Percentiles rank a stretch among this genome's conserved stretches.
Conservation (phyloP, 2,797 vertebrate genomes). For the Mionectes olivaceus region DNA sequence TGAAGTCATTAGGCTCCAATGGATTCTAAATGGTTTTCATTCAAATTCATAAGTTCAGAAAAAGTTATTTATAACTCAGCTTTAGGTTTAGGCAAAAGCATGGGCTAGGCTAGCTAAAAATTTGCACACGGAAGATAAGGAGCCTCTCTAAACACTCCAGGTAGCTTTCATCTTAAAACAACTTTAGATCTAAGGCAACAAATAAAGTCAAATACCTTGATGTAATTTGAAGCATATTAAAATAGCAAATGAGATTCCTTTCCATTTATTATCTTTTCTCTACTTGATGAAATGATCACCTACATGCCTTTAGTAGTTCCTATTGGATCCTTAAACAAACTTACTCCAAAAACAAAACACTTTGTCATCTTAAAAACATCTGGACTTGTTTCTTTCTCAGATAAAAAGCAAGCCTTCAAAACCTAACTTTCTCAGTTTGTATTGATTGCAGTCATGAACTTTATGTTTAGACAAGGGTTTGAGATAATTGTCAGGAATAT, state of each 20-base stretch:
- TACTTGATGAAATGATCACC: neutral
- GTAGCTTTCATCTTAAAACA: constrained; percentile 39
- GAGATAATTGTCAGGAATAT: neutral
- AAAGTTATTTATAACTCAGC: neutral
- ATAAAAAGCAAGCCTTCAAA: neutral
- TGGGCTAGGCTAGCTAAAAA: neutral
- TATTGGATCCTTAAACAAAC: neutral
- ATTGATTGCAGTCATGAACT: neutral
- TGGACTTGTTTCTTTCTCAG: neutral
- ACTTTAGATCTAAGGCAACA: neutral
- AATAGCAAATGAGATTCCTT: constrained; percentile 3
- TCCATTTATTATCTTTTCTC: neutral
- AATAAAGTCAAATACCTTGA: neutral
- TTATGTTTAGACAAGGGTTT: neutral
- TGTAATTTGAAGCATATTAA: neutral
- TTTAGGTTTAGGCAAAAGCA: neutral
- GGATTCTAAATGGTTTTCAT: neutral
- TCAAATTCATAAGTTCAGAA: constrained; percentile 12
- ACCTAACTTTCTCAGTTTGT: neutral
- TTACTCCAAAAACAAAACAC: neutral
- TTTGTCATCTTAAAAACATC: neutral
- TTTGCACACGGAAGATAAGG: neutral
- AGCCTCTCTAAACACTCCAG: neutral
- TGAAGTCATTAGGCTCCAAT: neutral
- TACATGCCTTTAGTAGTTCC: neutral